Base-by-base conservation (phyloP, 2,797 vertebrate species). In the Champsocephalus esox region DNA sequence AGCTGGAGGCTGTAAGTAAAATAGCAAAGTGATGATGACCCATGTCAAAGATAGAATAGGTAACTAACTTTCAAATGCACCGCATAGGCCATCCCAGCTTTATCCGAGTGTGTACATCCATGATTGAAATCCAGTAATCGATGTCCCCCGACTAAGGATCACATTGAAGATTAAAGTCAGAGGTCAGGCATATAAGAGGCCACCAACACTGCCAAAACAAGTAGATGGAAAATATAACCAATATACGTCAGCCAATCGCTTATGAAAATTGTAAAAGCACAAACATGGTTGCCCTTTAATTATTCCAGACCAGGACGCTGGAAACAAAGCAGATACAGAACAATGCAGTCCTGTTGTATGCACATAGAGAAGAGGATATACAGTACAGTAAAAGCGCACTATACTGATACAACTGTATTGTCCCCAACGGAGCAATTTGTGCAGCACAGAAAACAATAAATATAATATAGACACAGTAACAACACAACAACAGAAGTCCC, bases 121-220 rank as follows among this genome's bases (percentile, higher is more conserved):
- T 38, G 28, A 38, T 38, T 28, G 28, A 28, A 28, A 28, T 28
- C 28, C 28, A 28, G 28, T 28, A 28, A 28, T 28, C 28, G 28
- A 5, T 28, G 28, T 5, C 28, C 4, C 28, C 28, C 0, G 34
- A 38, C 8, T 2, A 1, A n/a, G 43, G 41, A 14, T 46, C 57
- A n/a, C 17, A 13, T 6, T 24, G 12, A 61, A 46, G 52, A 38
- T 28, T 19, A 10, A 50, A 21, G 50, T 9, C 10, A 70, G 61
- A 59, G 61, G 50, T 52, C 45, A 68, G 56, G 13, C 41, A 49
- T 13, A 46, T 19, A 54, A 44, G 55, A 63, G 50, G 43, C 21
- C 5, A 9, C 14, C 21, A 16, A 58, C 52, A 4, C 52, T 19
- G 11, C 3, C 6, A 9, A 41, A 16, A 14, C 3, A 24, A 50